phyloP scores from a whole-genome alignment of 2,113 vertebrate species.

The Anhinga anhinga region DNA sequence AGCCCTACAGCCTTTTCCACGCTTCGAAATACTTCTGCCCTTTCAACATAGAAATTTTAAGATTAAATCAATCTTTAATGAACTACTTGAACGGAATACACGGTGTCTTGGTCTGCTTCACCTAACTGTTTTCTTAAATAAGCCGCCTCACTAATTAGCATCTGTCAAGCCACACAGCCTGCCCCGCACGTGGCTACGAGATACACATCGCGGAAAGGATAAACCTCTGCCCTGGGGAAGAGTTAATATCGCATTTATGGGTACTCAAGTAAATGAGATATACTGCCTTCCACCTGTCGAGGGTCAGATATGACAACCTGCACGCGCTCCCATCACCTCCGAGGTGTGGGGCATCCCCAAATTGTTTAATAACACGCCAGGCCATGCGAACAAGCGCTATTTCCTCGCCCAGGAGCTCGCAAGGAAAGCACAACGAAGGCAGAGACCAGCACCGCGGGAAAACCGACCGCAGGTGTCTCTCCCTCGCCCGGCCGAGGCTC shows the following conservation, averaged over 20 bases:
- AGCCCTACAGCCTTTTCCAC: neutral
- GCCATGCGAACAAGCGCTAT: neutral
- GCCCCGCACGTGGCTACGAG: neutral
- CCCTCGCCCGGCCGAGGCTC: neutral
- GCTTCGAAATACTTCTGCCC: neutral
- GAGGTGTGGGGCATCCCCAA: neutral
- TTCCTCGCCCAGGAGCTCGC: neutral
- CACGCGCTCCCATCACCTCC: fast-evolving
- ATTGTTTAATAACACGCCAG: neutral
- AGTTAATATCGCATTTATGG: neutral
- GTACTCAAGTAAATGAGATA: neutral
- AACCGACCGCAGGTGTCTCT: neutral
- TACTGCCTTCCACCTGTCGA: neutral
- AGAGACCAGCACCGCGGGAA: neutral
- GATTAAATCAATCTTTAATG: neutral
- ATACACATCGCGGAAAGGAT: neutral
- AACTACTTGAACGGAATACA: neutral
- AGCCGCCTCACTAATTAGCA: neutral
- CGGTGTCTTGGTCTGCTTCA: neutral
- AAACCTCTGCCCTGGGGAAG: neutral
- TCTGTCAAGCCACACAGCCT: neutral
- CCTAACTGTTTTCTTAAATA: neutral
- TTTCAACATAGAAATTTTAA: neutral
- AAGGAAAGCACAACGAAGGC: neutral
- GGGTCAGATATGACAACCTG: fast-evolving